Evolutionary conservation across 2,113 vertebrate species (phyloP), one percentile per base, ranked within the genome.

Genomic region (Corythaixoides concolor): DNA sequence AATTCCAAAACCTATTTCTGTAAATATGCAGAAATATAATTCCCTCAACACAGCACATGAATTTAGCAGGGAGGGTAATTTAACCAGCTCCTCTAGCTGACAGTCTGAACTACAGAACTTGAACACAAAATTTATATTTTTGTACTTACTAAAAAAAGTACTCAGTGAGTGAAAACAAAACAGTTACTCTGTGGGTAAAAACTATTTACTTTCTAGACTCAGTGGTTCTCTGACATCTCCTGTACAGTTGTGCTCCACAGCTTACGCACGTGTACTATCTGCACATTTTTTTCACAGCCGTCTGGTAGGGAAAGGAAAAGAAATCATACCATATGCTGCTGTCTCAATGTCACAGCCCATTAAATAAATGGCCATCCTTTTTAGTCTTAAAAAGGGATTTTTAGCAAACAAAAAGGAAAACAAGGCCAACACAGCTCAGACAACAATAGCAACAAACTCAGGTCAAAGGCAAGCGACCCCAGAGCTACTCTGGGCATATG

Each of bases 1-100:
- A 90, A 56, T 97, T 94, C 96, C 92, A 92, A 97, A 95, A 94
- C 76, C 95, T 96, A 80, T 82, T 95, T 91, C 76, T 89, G 94
- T 74, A 91, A 95, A 90, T 35, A 43, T 16, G 79, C 82, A 82
- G 83, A 73, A 94, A 90, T 23, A 41, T 90, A 92, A 95, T 92
- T 94, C 93, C 84, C 92, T 82, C 86, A 39, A 18, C 49, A 73
- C 0, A 50, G 82, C 0, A 59, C 43, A 23, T 3, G 35, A 92
- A 91, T 95, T 91, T 55, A 93, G 84, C 70, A 88, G 77, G 78
- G 67, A 86, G 88, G 52, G 76, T 47, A 63, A 69, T 94, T 49
- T 90, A 93, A 74, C 80, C 88, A 85, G 78, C 90, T 16, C 84
- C 89, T 66, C 79, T 23, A 59, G 90, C 35, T 43, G 90, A 52